phyloP scores from a whole-genome alignment of 2,888 invertebrate genomes.

The Amphipyra berbera region DNA sequence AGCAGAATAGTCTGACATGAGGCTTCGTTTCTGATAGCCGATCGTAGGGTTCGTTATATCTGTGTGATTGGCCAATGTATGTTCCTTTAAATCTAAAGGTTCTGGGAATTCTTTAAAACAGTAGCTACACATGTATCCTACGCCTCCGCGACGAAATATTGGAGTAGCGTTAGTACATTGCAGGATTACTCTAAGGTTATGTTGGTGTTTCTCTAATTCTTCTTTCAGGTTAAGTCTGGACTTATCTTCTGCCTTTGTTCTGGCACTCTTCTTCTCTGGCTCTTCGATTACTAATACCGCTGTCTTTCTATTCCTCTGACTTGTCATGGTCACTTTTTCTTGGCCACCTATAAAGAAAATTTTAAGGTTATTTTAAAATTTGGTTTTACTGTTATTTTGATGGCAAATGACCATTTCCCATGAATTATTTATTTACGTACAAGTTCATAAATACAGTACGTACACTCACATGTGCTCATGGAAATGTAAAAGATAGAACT shows the following conservation, averaged over 20 bases:
- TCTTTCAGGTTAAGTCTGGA: conserved; percentile 27
- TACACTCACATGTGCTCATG: background rate
- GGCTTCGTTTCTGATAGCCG: conserved; percentile 64
- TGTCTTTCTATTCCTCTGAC: conserved; percentile 14
- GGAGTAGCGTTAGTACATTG: conserved; percentile 77
- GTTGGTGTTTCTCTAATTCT: conserved; percentile 67
- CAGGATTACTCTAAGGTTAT: conserved; percentile 71
- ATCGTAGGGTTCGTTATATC: conserved; percentile 61
- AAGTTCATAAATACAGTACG: background rate
- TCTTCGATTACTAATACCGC: conserved; percentile 43
- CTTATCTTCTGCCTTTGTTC: conserved; percentile 4
- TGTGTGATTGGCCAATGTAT: conserved; percentile 57
- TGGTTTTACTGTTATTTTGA: background rate
- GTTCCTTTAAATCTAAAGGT: conserved; percentile 60
- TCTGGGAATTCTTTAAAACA: conserved; percentile 69
- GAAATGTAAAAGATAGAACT: background rate
- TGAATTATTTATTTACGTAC: background rate
- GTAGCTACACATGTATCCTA: conserved; percentile 75
- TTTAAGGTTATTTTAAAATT: conserved; percentile 25
- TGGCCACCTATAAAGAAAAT: conserved; percentile 60
- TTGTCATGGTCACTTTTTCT: conserved; percentile 30
- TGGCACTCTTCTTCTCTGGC: conserved; percentile 3
- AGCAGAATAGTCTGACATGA: conserved; percentile 57
- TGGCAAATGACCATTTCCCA: background rate
- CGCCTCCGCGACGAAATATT: conserved; percentile 67